phyloP scores from a whole-genome alignment of 64 coral and sea anemone genomes.

The Montipora capricornis region DNA sequence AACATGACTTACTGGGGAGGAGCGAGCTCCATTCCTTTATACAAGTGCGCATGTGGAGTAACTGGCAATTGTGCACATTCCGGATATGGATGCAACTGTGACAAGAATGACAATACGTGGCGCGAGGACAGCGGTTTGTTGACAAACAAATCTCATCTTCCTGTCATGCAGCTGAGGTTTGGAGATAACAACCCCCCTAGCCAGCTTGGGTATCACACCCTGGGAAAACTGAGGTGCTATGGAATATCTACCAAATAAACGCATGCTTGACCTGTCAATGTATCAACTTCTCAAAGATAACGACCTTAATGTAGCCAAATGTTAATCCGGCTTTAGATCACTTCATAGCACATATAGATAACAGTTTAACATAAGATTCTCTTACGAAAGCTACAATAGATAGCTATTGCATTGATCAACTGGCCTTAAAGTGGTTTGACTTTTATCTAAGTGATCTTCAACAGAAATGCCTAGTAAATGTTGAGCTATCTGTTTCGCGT shows the following conservation, averaged over 20 bases:
- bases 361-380: too few relatives aligned
- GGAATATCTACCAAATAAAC: not conserved
- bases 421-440: too few relatives aligned
- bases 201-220: not conserved
- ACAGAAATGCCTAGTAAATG: too few relatives aligned
- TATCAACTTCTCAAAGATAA: too few relatives aligned
- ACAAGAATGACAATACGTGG: not conserved
- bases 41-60: slow-evolving; percentile 31
- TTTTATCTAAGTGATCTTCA: too few relatives aligned
- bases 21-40: not conserved
- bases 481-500: too few relatives aligned
- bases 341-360: too few relatives aligned
- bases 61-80: not conserved
- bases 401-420: too few relatives aligned
- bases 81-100: slow-evolving; percentile 33
- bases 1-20: slow-evolving; percentile 6
- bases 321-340: too few relatives aligned
- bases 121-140: slow-evolving; percentile 1
- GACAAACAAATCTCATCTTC: not conserved
- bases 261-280: too few relatives aligned
- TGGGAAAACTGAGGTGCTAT: not conserved
- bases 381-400: too few relatives aligned
- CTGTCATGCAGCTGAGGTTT: not conserved
- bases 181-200: not conserved
- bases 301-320: too few relatives aligned